These are phyloP conservation scores for Chrysolina americana DNA, from an alignment of 2,888 invertebrate genomes.

Conservation along the genomic window DNA sequence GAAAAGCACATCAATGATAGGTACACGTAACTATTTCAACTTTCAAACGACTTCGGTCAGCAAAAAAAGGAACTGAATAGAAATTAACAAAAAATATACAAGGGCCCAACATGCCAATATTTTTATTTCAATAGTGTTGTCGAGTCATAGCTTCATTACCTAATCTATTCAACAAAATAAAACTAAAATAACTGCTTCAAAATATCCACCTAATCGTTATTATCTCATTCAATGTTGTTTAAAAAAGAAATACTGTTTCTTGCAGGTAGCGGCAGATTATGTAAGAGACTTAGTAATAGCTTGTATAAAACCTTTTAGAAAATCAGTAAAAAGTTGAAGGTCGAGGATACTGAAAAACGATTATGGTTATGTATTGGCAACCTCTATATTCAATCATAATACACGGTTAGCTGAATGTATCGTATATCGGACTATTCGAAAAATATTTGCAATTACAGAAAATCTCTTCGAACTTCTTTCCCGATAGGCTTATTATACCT, in stretches of 20 bases:
- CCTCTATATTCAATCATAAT: background rate
- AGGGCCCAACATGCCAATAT: too few relatives aligned
- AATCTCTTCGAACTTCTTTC: too few relatives aligned
- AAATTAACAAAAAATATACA: too few relatives aligned
- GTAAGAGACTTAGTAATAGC: background rate
- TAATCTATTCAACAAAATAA: background rate
- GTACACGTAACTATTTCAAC: too few relatives aligned
- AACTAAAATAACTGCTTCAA: background rate
- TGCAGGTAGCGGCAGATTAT: background rate
- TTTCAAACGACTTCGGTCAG: too few relatives aligned
- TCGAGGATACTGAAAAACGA: constrained; percentile 1
- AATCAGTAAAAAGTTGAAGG: background rate
- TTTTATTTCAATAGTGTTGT: too few relatives aligned
- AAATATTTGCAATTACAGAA: too few relatives aligned
- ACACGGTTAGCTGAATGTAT: too few relatives aligned
- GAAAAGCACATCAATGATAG: too few relatives aligned
- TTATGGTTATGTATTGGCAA: background rate
- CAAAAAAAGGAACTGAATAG: too few relatives aligned
- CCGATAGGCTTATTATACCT: too few relatives aligned
- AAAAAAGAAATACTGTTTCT: background rate
- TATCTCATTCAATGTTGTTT: background rate
- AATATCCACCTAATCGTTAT: background rate
- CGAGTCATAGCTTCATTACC: background rate
- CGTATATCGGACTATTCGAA: too few relatives aligned
- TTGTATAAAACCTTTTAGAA: background rate